Percentiles rank a stretch among this genome's conserved stretches.
Evolutionary conservation across 2,113 vertebrate genomes (phyloP).

Genomic region (Catharus minimus): DNA sequence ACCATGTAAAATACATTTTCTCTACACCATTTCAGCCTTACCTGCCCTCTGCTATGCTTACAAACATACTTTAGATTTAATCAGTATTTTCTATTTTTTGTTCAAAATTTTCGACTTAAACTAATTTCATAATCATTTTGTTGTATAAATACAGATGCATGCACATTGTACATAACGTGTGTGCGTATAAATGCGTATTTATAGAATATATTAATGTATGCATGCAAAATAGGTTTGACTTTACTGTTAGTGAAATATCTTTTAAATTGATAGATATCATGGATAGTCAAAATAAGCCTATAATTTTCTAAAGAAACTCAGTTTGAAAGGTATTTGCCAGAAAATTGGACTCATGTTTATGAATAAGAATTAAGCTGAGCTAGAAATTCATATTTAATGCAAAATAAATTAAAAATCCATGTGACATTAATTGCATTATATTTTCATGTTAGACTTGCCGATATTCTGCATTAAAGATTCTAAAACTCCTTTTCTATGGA

Average conservation of each 20-base stretch:
- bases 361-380: not conserved
- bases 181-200: not conserved
- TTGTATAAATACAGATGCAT: not conserved
- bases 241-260: not conserved
- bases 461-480: not conserved
- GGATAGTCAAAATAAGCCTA: not conserved
- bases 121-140: not conserved
- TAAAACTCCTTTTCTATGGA: not conserved
- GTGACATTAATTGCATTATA: not conserved
- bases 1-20: not conserved
- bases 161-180: not conserved
- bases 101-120: not conserved
- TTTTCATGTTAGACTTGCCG: not conserved
- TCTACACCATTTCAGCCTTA: not conserved
- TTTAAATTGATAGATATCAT: not conserved
- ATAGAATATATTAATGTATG: not conserved
- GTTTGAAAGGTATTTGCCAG: not conserved
- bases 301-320: not conserved
- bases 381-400: not conserved
- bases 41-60: not conserved
- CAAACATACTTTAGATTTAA: not conserved
- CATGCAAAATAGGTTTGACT: not conserved
- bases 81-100: not conserved
- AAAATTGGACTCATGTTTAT: not conserved
- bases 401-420: not conserved